Percentiles rank a stretch among this genome's conserved stretches.
These are phyloP conservation scores for Montipora efflorescens DNA, from an alignment of 64 coral and sea anemone species.

Conservation along the genomic window DNA sequence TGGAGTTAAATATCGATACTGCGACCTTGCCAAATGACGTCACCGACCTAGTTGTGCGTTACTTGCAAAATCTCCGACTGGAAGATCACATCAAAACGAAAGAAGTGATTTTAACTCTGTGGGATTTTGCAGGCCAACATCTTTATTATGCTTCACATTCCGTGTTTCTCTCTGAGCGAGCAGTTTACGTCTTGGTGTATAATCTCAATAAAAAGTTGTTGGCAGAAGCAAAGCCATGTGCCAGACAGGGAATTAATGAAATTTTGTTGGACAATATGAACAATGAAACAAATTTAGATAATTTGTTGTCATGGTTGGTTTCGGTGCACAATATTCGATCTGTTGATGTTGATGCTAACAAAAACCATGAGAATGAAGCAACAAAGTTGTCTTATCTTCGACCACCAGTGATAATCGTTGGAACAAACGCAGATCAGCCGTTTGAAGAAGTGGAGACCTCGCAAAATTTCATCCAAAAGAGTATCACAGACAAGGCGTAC, in stretches of 20 bases:
- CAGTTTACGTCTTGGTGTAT: slow-evolving; percentile 46
- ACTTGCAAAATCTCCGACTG: slow-evolving; percentile 17
- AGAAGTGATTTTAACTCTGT: slow-evolving; percentile 32
- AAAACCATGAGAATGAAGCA: background rate
- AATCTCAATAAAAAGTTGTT: slow-evolving; percentile 37
- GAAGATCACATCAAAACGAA: slow-evolving; percentile 22
- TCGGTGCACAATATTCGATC: slow-evolving; percentile 33
- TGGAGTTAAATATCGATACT: slow-evolving; percentile 19
- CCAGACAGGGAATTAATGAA: slow-evolving; percentile 21
- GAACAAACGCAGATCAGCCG: slow-evolving; percentile 4
- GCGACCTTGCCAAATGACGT: background rate
- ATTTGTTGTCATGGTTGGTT: slow-evolving; percentile 41
- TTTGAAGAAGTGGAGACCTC: slow-evolving; percentile 48
- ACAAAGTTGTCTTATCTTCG: background rate
- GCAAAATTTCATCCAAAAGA: slow-evolving; percentile 61
- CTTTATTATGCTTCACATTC: slow-evolving; percentile 56
- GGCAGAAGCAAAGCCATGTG: slow-evolving; percentile 35
- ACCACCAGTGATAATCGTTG: background rate
- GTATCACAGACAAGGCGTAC: slow-evolving; percentile 44
- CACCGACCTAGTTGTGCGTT: slow-evolving; percentile 14
- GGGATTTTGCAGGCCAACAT: slow-evolving; percentile 64
- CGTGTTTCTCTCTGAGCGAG: slow-evolving; percentile 39
- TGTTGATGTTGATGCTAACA: background rate
- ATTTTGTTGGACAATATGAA: slow-evolving; percentile 38
- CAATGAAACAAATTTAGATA: slow-evolving; percentile 54